Percentiles rank a stretch among this genome's conserved stretches.
phyloP scores from a whole-genome alignment of 35 echinoderm and acorn worm genomes.

The Lytechinus pictus region DNA sequence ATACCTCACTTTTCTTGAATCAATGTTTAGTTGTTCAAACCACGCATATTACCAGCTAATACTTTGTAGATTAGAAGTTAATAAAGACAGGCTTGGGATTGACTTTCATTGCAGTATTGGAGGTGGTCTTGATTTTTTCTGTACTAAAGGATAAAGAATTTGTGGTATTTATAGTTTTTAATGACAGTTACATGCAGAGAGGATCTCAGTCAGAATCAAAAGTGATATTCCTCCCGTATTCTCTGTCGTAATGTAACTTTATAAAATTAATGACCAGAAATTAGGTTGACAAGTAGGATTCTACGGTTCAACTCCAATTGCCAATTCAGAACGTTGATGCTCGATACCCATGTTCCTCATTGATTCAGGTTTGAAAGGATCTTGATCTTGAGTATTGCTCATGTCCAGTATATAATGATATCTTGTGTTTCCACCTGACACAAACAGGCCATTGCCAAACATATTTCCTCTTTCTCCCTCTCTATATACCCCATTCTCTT shows the following conservation, averaged over 20 bases:
- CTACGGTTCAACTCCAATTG: neutral
- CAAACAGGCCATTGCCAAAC: too few relatives aligned
- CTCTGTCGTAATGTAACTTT: neutral
- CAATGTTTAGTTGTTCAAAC: neutral
- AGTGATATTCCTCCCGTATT: neutral
- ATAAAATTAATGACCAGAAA: conserved; percentile 4
- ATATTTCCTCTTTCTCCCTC: neutral
- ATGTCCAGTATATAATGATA: too few relatives aligned
- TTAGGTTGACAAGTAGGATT: neutral
- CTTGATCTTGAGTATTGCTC: neutral
- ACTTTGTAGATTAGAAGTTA: neutral
- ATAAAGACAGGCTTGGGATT: neutral
- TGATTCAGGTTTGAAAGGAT: neutral
- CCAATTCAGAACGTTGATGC: neutral
- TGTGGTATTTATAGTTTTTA: neutral
- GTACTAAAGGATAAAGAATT: neutral
- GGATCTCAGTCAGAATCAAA: neutral
- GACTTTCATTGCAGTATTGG: neutral
- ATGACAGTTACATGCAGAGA: neutral
- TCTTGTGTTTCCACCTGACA: too few relatives aligned
- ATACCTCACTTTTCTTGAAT: neutral
- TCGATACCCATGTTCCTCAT: neutral
- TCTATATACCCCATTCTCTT: neutral
- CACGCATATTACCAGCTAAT: neutral
- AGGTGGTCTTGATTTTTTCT: neutral